Evolutionary conservation across 1,140 invertebrate species (phyloP), one percentile per base, ranked within the genome.

Genomic region (Delia radicum): DNA sequence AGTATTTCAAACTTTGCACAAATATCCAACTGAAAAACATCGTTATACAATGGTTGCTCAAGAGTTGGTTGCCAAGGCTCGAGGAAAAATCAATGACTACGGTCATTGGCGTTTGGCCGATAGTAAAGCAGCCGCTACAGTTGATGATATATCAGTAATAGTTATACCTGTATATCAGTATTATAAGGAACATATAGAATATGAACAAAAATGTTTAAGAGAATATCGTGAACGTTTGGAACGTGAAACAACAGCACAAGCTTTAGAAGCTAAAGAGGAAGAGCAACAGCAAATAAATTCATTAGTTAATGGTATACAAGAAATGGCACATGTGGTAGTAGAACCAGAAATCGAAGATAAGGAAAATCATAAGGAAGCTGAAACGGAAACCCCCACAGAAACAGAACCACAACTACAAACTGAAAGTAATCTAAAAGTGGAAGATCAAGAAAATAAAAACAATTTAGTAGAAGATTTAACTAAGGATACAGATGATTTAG

Each of bases 71-170:
- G 92, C 93, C 80, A 89, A 92, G 73, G 93, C 94, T 0, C 87
- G 94, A 74, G 94, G 94, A n/a, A 92, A 92, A 81, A 88, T 93
- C 67, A 88, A 89, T 18, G 91, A 92, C 55, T 89, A 90, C 24
- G 89, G 90, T 27, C 94, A 93, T 90, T 90, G 88, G 91, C 89
- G 87, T 74, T 86, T 91, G 78, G 86, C 89, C 21, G 90, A 91
- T 76, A 90, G 89, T 74, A 89, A 89, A 78, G 87, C 89, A 65
- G 89, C 90, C 75, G 94, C 93, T 48, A 94, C 94, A 4, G 92
- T 93, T 28, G 94, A 96, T 83, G 94, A 96, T 81, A 95, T 96
- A 79, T 93, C 93, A 78, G 93, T 93, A 15, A 92, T 95, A 87
- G 94, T 95, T 13, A 92, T 96, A 79, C 94, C 94, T 4, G 84